Evolutionary conservation across 64 coral and sea anemone species (phyloP).

Genomic region (Montipora efflorescens): DNA sequence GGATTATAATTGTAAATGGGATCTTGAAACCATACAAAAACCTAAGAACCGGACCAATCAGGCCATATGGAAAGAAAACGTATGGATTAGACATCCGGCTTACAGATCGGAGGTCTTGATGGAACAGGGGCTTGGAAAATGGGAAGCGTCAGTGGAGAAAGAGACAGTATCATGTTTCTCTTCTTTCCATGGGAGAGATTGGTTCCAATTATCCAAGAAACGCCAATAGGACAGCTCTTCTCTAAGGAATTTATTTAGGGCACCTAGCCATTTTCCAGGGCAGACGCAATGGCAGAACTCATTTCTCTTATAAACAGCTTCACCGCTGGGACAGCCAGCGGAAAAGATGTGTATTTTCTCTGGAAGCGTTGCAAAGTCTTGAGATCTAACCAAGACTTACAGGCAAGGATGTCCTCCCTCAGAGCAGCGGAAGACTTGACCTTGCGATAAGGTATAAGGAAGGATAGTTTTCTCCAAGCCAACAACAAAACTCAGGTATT

Average conservation of each 20-base stretch:
- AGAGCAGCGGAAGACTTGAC: background rate
- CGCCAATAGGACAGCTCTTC: conserved; percentile 50
- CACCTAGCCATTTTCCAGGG: background rate
- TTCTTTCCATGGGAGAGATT: conserved; percentile 51
- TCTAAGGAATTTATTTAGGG: background rate
- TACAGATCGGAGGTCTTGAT: conserved; percentile 25
- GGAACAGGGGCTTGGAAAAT: background rate
- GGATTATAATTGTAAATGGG: conserved; percentile 27
- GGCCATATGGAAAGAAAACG: conserved; percentile 31
- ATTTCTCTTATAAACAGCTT: conserved; percentile 65
- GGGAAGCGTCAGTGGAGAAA: conserved; percentile 24
- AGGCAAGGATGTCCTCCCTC: background rate
- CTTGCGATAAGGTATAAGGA: background rate
- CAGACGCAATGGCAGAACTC: background rate
- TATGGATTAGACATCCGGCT: conserved; percentile 23
- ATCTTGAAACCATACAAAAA: conserved; percentile 9
- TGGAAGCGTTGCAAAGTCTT: conserved; percentile 18
- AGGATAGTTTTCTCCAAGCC: conserved; percentile 1
- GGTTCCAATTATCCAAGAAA: conserved; percentile 53
- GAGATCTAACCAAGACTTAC: background rate
- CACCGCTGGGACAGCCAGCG: conserved; percentile 37
- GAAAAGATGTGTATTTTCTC: conserved; percentile 21
- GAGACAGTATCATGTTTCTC: conserved; percentile 36
- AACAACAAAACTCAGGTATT: conserved; percentile 7
- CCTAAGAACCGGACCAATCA: conserved; percentile 32